A percentile compares a stretch with the other conserved stretches of the same genome.
These are phyloP conservation scores for Talpa occidentalis DNA, from an alignment of 2,113 vertebrate species.

Conservation along the genomic window DNA sequence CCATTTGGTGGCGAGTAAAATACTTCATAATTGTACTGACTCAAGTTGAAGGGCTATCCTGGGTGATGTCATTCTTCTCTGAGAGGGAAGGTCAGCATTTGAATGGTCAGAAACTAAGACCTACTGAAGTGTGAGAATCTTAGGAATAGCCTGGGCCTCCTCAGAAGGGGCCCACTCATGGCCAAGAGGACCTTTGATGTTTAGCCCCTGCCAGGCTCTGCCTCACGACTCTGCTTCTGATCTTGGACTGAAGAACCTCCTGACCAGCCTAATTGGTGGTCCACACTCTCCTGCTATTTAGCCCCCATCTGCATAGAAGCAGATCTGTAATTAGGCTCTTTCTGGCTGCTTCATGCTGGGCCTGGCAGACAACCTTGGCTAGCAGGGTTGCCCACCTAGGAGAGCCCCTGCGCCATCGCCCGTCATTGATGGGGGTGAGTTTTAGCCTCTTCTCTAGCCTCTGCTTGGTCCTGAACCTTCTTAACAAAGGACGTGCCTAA, in stretches of 20 bases:
- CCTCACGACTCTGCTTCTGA: conserved; percentile 58
- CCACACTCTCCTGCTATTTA: conserved; percentile 63
- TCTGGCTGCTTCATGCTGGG: conserved; percentile 28
- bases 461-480: conserved; percentile 8
- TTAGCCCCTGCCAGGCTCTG: background rate
- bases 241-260: conserved; percentile 44
- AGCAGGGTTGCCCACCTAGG: conserved; percentile 9
- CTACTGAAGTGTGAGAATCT: background rate
- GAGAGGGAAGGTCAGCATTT: conserved; percentile 9
- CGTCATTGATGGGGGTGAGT: background rate
- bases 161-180: background rate
- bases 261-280: conserved; percentile 65
- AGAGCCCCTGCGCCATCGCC: background rate
- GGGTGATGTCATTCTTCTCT: background rate
- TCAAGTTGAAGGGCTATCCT: background rate
- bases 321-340: conserved; percentile 61
- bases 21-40: conserved; percentile 1
- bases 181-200: conserved; percentile 58
- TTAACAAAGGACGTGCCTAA: background rate
- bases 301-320: conserved; percentile 17
- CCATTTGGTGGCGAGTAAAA: background rate
- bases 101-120: conserved; percentile 3
- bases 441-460: background rate
- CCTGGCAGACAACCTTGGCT: conserved; percentile 43
- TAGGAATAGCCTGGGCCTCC: conserved; percentile 50